Conservation (phyloP, 2,888 invertebrate species). For the Dryadula phaetusa region DNA sequence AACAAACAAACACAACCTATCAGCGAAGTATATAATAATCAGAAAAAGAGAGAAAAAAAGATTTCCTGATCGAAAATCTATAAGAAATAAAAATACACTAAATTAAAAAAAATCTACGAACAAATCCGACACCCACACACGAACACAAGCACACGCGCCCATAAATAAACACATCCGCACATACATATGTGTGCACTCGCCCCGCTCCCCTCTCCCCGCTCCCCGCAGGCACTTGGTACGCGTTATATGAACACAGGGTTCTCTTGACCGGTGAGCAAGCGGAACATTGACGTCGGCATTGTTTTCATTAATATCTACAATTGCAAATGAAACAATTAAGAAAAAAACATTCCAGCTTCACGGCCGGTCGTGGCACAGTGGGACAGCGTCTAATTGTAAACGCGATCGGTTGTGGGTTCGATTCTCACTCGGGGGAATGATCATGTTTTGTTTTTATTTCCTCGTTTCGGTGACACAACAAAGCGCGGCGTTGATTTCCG, state of each 20-base stretch:
- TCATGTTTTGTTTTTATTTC: no score
- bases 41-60: no score
- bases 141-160: neutral
- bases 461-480: no score
- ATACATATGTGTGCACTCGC: conserved; percentile 29
- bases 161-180: neutral
- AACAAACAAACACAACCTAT: no score
- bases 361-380: no score
- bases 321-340: conserved; percentile 18
- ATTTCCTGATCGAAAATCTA: no score
- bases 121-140: conserved; percentile 10
- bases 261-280: conserved; percentile 99
- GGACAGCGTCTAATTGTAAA: no score
- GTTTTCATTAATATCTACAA: conserved; percentile 99
- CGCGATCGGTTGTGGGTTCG: no score
- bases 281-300: conserved; percentile 99
- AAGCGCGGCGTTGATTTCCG: no score
- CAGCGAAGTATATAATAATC: no score
- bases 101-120: neutral
- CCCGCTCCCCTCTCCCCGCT: neutral
- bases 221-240: conserved; percentile 84
- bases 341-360: no score
- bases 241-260: conserved; percentile 98
- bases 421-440: no score
- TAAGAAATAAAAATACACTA: neutral